A percentile compares a stretch with the other conserved stretches of the same genome.
Conservation (phyloP, 2,113 vertebrate genomes). For the Pluvialis apricaria region DNA sequence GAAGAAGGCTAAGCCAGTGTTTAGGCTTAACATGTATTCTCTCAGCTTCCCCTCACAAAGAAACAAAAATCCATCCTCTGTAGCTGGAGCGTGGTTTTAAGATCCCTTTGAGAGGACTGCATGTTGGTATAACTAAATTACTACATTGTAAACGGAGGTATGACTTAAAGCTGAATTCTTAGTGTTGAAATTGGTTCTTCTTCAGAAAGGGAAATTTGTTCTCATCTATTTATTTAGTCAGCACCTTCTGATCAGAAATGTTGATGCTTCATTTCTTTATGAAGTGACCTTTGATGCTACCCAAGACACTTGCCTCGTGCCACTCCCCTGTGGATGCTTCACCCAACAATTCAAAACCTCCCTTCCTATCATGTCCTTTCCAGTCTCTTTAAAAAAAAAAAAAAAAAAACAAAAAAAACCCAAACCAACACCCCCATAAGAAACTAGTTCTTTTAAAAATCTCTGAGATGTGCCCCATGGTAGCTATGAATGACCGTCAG, state of each 20-base stretch:
- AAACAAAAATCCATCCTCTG: background rate
- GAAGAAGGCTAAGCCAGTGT: background rate
- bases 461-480: background rate
- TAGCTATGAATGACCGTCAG: background rate
- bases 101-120: background rate
- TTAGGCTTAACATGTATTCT: background rate
- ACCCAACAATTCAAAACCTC: background rate
- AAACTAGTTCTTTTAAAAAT: background rate
- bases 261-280: background rate
- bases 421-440: background rate
- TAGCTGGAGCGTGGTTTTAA: background rate
- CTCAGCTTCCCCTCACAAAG: background rate
- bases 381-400: background rate
- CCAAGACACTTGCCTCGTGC: background rate
- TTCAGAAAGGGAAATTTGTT: background rate
- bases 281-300: background rate
- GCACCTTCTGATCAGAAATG: background rate
- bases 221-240: background rate
- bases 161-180: background rate
- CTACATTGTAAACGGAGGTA: background rate
- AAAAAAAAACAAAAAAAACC: too few species aligned
- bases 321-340: background rate
- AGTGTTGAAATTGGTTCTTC: background rate
- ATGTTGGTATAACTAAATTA: background rate
- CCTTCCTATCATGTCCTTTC: background rate